Conservation (phyloP, 2,797 vertebrate species). For the Luscinia megarhynchos region DNA sequence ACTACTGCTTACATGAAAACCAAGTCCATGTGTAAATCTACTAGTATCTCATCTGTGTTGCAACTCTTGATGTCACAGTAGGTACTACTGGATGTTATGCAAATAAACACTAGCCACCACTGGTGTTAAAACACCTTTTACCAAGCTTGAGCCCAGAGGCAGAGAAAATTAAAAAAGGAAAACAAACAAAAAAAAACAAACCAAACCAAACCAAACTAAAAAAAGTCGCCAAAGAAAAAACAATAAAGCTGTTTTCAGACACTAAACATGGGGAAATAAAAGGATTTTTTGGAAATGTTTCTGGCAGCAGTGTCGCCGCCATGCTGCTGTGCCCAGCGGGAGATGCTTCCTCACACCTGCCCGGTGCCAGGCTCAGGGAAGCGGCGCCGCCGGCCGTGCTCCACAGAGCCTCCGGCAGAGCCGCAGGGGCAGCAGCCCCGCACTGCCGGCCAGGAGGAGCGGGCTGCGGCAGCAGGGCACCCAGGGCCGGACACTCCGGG, state of each 20-base stretch:
- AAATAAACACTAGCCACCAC: not conserved
- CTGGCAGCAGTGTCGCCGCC: fast-evolving
- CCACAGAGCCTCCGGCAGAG: fast-evolving
- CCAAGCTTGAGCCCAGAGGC: fast-evolving
- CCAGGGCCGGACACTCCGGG: fast-evolving
- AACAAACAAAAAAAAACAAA: not conserved
- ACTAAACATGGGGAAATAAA: not conserved
- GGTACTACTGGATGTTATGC: fast-evolving
- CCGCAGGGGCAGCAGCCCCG: not conserved
- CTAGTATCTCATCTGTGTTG: not conserved
- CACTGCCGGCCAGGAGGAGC: fast-evolving
- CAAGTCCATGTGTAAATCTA: not conserved
- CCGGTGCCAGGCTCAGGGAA: no score
- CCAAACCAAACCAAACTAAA: fast-evolving
- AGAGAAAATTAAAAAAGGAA: not conserved
- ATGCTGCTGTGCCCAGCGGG: no score
- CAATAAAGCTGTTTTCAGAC: not conserved
- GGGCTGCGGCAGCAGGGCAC: not conserved
- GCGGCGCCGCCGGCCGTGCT: fast-evolving
- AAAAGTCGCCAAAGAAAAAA: not conserved
- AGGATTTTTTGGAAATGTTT: not conserved
- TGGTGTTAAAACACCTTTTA: not conserved
- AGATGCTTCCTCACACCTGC: not conserved
- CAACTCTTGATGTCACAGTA: not conserved
- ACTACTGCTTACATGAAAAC: no score